Percentiles rank a stretch among this genome's conserved stretches.
Evolutionary conservation across 1,140 invertebrate genomes (phyloP).

Genomic region (Hylaeus anthracinus): DNA sequence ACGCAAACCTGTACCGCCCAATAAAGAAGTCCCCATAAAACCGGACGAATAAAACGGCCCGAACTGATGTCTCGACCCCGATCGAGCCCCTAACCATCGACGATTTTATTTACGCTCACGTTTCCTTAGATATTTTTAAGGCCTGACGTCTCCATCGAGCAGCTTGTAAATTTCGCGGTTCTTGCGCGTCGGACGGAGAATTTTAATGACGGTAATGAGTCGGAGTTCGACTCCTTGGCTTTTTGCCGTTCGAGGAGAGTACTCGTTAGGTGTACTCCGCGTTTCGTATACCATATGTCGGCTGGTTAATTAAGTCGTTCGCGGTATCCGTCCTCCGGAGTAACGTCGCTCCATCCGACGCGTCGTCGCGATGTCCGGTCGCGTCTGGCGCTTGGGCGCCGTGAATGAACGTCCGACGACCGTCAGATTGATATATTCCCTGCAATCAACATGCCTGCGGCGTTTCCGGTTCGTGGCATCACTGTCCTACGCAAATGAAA

Average conservation of each 20-base stretch:
- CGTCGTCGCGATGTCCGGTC: slow-evolving; percentile 13
- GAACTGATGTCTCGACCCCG: too few species aligned
- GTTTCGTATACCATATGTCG: neutral
- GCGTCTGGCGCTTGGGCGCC: slow-evolving; percentile 14
- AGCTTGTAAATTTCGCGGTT: neutral
- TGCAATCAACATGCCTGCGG: slow-evolving; percentile 19
- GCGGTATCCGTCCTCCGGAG: slow-evolving; percentile 8
- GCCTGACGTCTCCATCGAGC: neutral
- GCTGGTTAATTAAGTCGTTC: slow-evolving; percentile 16
- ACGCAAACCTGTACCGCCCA: too few species aligned
- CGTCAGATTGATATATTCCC: slow-evolving; percentile 29
- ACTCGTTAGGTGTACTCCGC: neutral
- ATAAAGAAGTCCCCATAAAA: too few species aligned
- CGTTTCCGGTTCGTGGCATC: slow-evolving; percentile 24
- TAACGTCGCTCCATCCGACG: neutral
- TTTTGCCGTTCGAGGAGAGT: neutral
- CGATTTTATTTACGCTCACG: too few species aligned
- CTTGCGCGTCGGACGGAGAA: neutral
- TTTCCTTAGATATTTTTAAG: too few species aligned
- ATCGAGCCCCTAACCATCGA: too few species aligned
- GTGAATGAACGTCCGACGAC: slow-evolving; percentile 20
- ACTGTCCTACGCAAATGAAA: neutral
- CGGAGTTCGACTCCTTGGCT: too few species aligned
- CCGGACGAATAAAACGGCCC: too few species aligned
- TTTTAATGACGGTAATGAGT: neutral